Evolutionary conservation across 2,113 vertebrate genomes (phyloP), one percentile per base, ranked within the genome.

Genomic region (Emydura subglobosa): DNA sequence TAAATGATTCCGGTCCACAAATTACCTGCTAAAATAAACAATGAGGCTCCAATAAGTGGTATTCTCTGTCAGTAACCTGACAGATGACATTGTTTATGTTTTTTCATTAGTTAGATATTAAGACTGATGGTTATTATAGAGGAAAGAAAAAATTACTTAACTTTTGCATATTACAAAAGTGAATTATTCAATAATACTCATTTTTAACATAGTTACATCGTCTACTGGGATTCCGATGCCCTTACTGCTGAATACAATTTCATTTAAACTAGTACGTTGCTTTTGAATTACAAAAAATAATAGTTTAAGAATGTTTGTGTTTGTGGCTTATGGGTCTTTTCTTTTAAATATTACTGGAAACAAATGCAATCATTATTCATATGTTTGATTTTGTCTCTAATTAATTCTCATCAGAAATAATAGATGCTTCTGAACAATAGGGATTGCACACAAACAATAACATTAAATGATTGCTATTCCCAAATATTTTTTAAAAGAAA

Each of bases 11-110:
- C 96, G 96, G 98, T 98, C 97, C 98, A 97, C 97, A 98, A 98
- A 98, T 98, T 98, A 98, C 98, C 98, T 99, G 98, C 97, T 98
- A 98, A 98, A 98, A 98, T 98, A 98, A 98, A 98, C 98, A 98
- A 98, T 94, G 97, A 98, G 91, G 90, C 96, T 98, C 97, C 97
- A 97, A 91, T 96, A 97, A 96, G 95, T 96, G 97, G 94, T 92
- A 97, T 96, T 97, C 95, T 97, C 96, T 93, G 95, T 98, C 96
- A 98, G 97, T 19, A 96, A 88, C 94, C 95, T 94, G 97, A 98
- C 93, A 96, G 97, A 98, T 98, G 96, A 96, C 87, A 95, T 93
- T 97, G 91, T 97, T 97, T 97, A 91, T 92, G 90, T 90, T 96
- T 97, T 97, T 98, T 97, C 96, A 97, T 97, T 97, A 98, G 83